A percentile compares a stretch with the other conserved stretches of the same genome.
Conservation (phyloP, 2,888 invertebrate species). For the Cetonia aurata region DNA sequence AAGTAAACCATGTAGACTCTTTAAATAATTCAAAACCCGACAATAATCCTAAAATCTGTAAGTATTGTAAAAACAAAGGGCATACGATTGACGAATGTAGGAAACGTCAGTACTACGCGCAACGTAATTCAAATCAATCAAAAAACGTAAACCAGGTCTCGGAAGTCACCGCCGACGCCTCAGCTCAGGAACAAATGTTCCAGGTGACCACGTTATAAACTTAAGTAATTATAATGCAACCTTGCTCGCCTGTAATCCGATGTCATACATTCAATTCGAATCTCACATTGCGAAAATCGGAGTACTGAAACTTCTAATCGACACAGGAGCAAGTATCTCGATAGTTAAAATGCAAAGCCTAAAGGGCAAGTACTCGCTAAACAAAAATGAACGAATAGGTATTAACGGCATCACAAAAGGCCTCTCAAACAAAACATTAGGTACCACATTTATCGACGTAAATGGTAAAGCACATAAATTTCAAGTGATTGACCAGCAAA, state of each 20-base stretch:
- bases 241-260: not conserved
- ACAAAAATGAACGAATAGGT: not conserved
- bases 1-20: not conserved
- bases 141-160: not conserved
- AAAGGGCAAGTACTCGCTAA: not conserved
- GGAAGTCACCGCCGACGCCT: not conserved
- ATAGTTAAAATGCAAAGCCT: not conserved
- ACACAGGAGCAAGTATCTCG: not conserved
- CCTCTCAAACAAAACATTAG: not conserved
- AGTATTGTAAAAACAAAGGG: constrained; percentile 13
- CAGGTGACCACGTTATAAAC: constrained; percentile 9
- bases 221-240: not conserved
- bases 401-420: not conserved
- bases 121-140: not conserved
- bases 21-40: not conserved
- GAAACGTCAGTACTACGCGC: not conserved
- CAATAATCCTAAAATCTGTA: not conserved
- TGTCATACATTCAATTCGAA: constrained; percentile 6
- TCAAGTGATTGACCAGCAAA: too few relatives aligned
- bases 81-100: constrained; percentile 19
- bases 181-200: constrained; percentile 10
- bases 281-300: not conserved
- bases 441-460: not conserved
- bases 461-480: too few relatives aligned
- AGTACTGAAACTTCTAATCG: not conserved